phyloP scores from a whole-genome alignment of 2,797 vertebrate genomes.

The Bradypus variegatus region DNA sequence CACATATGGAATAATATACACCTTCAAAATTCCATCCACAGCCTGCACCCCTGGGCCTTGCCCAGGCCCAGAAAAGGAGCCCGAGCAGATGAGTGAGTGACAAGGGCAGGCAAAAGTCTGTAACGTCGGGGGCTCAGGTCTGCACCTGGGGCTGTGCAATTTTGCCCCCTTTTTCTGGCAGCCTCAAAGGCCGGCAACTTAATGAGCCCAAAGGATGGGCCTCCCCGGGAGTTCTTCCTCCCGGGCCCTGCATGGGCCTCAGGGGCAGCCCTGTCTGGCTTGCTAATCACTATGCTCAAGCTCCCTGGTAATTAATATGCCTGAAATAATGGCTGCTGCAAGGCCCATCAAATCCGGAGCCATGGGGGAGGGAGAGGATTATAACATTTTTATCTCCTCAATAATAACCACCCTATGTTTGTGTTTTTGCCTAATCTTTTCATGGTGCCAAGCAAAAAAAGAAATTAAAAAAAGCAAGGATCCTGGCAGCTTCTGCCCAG shows the following conservation, averaged over 20 bases:
- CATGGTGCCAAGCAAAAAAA: not conserved
- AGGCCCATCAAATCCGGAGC: constrained; percentile 65
- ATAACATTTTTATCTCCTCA: constrained; percentile 53
- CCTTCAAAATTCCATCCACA: not conserved
- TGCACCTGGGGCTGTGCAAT: rapidly evolving
- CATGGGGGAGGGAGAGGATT: constrained; percentile 68
- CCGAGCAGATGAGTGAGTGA: rapidly evolving
- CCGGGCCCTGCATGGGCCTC: no score
- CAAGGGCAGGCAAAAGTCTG: rapidly evolving
- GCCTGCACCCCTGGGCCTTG: rapidly evolving
- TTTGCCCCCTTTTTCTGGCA: not conserved
- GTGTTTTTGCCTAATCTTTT: constrained; percentile 67
- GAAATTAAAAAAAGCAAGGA: constrained; percentile 52
- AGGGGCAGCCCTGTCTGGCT: constrained; percentile 59
- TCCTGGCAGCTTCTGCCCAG: constrained; percentile 63
- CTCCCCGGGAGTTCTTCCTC: not conserved
- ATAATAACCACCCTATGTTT: constrained; percentile 60
- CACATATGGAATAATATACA: not conserved
- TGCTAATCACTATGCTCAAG: constrained; percentile 39
- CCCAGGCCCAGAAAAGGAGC: not conserved
- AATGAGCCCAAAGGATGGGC: rapidly evolving
- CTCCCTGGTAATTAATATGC: constrained; percentile 65
- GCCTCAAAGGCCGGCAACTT: not conserved
- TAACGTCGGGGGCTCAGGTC: not conserved
- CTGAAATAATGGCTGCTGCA: constrained; percentile 49